phyloP scores from a whole-genome alignment of 2,888 invertebrate genomes.

The Furcula furcula region DNA sequence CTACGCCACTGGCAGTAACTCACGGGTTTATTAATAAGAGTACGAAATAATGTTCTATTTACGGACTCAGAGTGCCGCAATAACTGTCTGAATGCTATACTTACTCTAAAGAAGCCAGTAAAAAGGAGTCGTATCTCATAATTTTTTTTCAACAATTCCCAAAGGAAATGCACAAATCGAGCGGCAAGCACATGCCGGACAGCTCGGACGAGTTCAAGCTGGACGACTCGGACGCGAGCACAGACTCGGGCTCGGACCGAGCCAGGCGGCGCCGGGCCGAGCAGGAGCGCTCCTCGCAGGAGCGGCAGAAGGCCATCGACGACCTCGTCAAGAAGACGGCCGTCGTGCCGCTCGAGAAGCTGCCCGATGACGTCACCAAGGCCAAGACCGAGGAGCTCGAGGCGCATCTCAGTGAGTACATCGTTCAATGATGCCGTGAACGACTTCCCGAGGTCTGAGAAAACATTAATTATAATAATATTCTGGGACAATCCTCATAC shows the following conservation, averaged over 20 bases:
- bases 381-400: constrained; percentile 62
- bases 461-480: no score
- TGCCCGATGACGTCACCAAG: constrained; percentile 63
- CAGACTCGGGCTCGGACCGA: constrained; percentile 61
- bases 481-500: no score
- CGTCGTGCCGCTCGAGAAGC: constrained; percentile 66
- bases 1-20: no score
- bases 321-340: constrained; percentile 63
- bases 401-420: constrained; percentile 51
- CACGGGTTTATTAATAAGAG: no score
- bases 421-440: no score
- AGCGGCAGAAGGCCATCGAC: constrained; percentile 41
- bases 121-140: no score
- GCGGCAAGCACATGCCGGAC: constrained; percentile 79
- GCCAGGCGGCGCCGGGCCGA: constrained; percentile 56
- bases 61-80: no score
- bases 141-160: no score
- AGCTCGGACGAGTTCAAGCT: constrained; percentile 76
- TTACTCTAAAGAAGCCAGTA: no score
- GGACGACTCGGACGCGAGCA: constrained; percentile 50
- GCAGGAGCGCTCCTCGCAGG: constrained; percentile 40
- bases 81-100: no score
- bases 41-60: no score
- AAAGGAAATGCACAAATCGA: constrained; percentile 79
- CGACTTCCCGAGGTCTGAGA: no score